Percentiles rank a stretch among this genome's conserved stretches.
Conservation (phyloP, 1,140 invertebrate genomes). For the Drosophila persimilis region DNA sequence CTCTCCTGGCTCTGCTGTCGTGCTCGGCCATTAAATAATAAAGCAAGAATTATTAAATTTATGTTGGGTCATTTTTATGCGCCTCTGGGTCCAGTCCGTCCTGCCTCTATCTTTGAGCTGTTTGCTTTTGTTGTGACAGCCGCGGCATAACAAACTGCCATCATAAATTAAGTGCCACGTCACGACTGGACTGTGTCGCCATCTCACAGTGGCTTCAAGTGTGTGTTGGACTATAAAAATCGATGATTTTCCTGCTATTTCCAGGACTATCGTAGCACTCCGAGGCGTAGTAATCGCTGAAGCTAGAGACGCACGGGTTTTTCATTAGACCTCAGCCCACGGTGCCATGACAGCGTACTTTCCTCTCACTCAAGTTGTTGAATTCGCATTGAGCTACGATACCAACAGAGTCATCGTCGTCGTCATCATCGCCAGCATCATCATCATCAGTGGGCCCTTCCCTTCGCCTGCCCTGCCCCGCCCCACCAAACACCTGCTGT, state of each 20-base stretch:
- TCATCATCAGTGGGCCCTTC: slow-evolving; percentile 25
- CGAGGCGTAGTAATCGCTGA: not conserved
- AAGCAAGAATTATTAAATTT: slow-evolving; percentile 82
- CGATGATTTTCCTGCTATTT: not conserved
- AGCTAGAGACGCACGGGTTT: not conserved
- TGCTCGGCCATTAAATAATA: slow-evolving; percentile 75
- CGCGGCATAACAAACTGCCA: slow-evolving; percentile 81
- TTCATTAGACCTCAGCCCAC: slow-evolving; percentile 1
- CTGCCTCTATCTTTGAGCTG: slow-evolving; percentile 67
- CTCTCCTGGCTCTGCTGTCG: not conserved
- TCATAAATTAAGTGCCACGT: slow-evolving; percentile 81
- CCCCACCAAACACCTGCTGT: slow-evolving; percentile 42
- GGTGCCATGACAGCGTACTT: slow-evolving; percentile 8
- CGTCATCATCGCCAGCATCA: slow-evolving; percentile 26
- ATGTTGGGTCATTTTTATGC: slow-evolving; percentile 81
- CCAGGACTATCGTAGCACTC: no score
- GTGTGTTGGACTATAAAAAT: not conserved
- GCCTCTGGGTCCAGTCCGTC: slow-evolving; percentile 24
- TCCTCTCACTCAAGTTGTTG: slow-evolving; percentile 38
- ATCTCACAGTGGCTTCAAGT: slow-evolving; percentile 30
- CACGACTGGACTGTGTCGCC: slow-evolving; percentile 65
- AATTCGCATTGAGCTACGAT: slow-evolving; percentile 53
- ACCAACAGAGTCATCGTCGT: slow-evolving; percentile 34
- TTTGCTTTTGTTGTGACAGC: slow-evolving; percentile 79
- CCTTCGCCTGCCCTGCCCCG: not conserved